Evolutionary conservation across 1,140 invertebrate genomes (phyloP).

Genomic region (Stegodyphus mimosarum): DNA sequence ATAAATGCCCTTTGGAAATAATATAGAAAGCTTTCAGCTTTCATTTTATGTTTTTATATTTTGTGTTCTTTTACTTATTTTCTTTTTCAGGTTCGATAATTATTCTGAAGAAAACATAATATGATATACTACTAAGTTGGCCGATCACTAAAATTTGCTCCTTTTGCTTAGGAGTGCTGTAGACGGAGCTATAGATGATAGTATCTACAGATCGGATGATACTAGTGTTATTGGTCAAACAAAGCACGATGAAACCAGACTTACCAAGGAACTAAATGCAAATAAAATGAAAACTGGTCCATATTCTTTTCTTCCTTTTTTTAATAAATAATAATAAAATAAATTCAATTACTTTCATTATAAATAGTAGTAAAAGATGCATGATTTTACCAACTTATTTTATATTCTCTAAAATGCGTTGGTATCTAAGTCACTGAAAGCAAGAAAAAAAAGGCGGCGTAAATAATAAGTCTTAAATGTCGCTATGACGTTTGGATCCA

Average conservation of each 20-base stretch:
- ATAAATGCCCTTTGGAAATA: not conserved
- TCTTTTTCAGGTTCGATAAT: not conserved
- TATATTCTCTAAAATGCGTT: too few relatives aligned
- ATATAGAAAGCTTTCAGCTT: not conserved
- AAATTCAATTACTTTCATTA: too few relatives aligned
- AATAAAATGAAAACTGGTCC: too few relatives aligned
- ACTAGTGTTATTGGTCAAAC: not conserved
- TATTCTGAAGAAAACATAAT: not conserved
- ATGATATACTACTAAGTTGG: not conserved
- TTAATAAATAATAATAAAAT: too few relatives aligned
- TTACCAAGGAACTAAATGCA: not conserved
- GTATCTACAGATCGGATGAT: not conserved
- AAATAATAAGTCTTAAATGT: too few relatives aligned
- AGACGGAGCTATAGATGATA: not conserved
- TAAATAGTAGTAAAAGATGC: too few relatives aligned
- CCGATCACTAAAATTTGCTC: not conserved
- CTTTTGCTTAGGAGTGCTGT: not conserved
- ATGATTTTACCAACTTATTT: too few relatives aligned
- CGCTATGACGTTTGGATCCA: too few relatives aligned
- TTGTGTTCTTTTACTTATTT: not conserved
- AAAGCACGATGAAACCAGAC: not conserved
- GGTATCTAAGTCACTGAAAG: too few relatives aligned
- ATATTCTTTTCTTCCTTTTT: too few relatives aligned
- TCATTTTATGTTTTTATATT: not conserved
- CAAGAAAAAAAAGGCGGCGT: too few relatives aligned